phyloP scores from a whole-genome alignment of 2,888 invertebrate genomes.

The Catocala nupta region DNA sequence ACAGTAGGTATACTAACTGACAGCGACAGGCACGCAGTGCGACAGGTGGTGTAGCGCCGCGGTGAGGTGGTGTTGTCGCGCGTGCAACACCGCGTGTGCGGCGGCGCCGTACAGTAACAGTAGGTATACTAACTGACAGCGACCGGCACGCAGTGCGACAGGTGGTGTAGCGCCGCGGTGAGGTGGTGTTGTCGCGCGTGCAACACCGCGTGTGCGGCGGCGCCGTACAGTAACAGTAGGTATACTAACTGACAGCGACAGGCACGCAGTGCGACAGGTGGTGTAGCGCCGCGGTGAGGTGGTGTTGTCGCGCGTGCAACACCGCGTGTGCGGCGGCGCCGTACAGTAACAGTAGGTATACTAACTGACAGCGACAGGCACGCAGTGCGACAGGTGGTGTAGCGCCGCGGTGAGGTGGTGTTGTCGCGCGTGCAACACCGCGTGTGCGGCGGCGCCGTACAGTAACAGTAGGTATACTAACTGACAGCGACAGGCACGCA shows the following conservation, averaged over 20 bases:
- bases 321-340: constrained; percentile 89
- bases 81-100: constrained; percentile 91
- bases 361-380: constrained; percentile 69
- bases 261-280: constrained; percentile 88
- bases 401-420: constrained; percentile 44
- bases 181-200: constrained; percentile 84
- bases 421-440: constrained; percentile 89
- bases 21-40: constrained; percentile 74
- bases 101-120: constrained; percentile 87
- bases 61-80: constrained; percentile 69
- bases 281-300: constrained; percentile 44
- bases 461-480: constrained; percentile 72
- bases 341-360: constrained; percentile 83
- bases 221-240: constrained; percentile 85
- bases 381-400: constrained; percentile 88
- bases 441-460: constrained; percentile 90
- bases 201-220: constrained; percentile 90
- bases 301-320: constrained; percentile 88
- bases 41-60: constrained; percentile 85
- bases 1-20: constrained; percentile 59
- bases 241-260: constrained; percentile 63
- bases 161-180: constrained; percentile 74
- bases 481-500: constrained; percentile 70
- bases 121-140: constrained; percentile 62
- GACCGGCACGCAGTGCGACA: constrained; percentile 84